Conservation (phyloP, 1,140 invertebrate species). For the Dendroctonus ponderosae region DNA sequence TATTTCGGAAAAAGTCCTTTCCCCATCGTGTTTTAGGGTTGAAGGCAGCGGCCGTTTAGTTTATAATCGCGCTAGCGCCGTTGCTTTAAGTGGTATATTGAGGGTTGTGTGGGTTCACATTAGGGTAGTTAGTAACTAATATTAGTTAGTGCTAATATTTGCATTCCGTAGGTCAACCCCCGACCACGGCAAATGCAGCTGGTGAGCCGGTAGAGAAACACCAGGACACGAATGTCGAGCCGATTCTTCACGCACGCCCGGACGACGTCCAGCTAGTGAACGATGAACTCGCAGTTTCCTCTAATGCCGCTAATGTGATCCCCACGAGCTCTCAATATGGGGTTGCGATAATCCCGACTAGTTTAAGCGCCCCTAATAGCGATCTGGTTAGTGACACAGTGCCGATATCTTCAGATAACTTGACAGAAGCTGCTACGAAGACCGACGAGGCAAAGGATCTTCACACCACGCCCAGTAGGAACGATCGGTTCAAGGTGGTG, state of each 20-base stretch:
- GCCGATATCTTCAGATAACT: conserved; percentile 32
- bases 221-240: conserved; percentile 22
- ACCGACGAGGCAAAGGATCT: conserved; percentile 43
- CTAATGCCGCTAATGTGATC: conserved; percentile 47
- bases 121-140: conserved; percentile 12
- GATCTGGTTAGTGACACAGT: conserved; percentile 38
- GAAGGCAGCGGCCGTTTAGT: too few relatives aligned
- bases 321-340: conserved; percentile 51
- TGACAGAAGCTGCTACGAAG: conserved; percentile 30
- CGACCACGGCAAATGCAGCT: conserved; percentile 49
- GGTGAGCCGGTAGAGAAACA: conserved; percentile 37
- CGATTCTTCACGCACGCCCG: conserved; percentile 23
- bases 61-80: too few relatives aligned
- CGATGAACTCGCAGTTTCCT: conserved; percentile 32
- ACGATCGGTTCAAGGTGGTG: conserved; percentile 92
- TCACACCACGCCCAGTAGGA: conserved; percentile 56
- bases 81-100: background rate
- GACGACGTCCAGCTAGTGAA: conserved; percentile 31
- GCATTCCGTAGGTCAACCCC: conserved; percentile 51
- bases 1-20: too few relatives aligned
- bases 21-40: too few relatives aligned
- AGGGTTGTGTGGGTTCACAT: conserved; percentile 41
- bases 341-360: conserved; percentile 46
- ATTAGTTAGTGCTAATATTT: conserved; percentile 41
- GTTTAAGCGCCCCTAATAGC: conserved; percentile 28